Evolutionary conservation across 2,888 invertebrate genomes (phyloP).

Genomic region (Bellardia pandia): DNA sequence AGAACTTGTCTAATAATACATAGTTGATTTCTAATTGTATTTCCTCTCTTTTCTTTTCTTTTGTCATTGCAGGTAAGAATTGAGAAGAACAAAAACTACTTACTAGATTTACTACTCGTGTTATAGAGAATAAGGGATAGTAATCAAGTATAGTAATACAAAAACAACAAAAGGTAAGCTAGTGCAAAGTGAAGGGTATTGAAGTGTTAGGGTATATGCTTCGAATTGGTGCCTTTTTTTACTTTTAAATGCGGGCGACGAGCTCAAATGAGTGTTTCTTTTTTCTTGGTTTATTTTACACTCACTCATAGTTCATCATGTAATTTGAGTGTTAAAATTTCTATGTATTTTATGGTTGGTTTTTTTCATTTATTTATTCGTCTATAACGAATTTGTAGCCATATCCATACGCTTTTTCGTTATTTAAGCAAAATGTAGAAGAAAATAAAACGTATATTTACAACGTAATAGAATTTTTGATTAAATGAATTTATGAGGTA

Average conservation of each 20-base stretch:
- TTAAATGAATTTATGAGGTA: conserved; percentile 4
- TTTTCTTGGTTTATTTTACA: background rate
- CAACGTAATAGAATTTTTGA: conserved; percentile 50
- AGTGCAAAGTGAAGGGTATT: conserved; percentile 13
- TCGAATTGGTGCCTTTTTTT: background rate
- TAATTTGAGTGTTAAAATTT: conserved; percentile 64
- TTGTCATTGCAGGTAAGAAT: conserved; percentile 64
- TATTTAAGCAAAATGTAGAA: background rate
- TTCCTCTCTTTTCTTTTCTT: conserved; percentile 17
- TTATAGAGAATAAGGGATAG: conserved; percentile 57
- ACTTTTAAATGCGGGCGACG: background rate
- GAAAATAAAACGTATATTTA: conserved; percentile 5
- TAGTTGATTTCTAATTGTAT: conserved; percentile 35
- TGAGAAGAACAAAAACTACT: conserved; percentile 14
- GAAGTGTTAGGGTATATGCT: conserved; percentile 17
- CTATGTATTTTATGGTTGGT: conserved; percentile 17
- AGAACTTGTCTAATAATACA: conserved; percentile 58
- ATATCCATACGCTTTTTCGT: conserved; percentile 23
- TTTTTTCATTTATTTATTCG: conserved; percentile 48
- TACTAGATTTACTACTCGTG: conserved; percentile 11
- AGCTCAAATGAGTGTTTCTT: conserved; percentile 12
- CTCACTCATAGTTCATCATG: conserved; percentile 55
- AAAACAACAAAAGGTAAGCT: conserved; percentile 45
- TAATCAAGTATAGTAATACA: background rate
- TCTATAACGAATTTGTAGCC: conserved; percentile 34